A percentile compares a stretch with the other conserved stretches of the same genome.
phyloP scores from a whole-genome alignment of 2,113 vertebrate species.

The Probosciger aterrimus region DNA sequence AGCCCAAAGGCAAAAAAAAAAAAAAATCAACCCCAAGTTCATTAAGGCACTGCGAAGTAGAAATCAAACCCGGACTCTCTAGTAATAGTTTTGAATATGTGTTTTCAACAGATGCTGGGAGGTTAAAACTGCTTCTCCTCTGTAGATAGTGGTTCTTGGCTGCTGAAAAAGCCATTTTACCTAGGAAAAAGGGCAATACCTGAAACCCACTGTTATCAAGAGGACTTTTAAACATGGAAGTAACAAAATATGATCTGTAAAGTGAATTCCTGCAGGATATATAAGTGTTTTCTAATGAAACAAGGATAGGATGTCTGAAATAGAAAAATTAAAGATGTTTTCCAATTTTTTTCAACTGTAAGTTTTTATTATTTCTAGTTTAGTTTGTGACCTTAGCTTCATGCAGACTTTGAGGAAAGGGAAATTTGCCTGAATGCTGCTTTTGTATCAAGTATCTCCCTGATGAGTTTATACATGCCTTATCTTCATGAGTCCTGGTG shows the following conservation, averaged over 20 bases:
- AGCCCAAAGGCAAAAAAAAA: background rate
- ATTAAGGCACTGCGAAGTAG: background rate
- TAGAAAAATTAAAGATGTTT: background rate
- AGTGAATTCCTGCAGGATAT: background rate
- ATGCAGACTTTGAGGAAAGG: background rate
- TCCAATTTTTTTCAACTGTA: accelerated
- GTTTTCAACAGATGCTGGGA: background rate
- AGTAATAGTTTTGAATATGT: background rate
- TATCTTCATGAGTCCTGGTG: background rate
- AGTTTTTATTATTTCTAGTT: background rate
- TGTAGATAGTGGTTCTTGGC: background rate
- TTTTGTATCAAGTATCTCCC: background rate
- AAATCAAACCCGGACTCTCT: background rate
- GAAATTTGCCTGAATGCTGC: background rate
- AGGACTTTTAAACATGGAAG: background rate
- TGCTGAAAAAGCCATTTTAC: background rate
- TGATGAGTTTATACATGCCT: background rate
- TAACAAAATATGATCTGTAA: background rate
- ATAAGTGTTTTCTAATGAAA: background rate
- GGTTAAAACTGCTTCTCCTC: background rate
- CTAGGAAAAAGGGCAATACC: background rate
- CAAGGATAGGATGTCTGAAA: background rate
- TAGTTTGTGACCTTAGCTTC: background rate
- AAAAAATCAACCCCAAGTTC: background rate
- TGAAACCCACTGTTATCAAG: background rate